Evolutionary conservation across 1,140 invertebrate species (phyloP).

Genomic region (Babylonia areolata): DNA sequence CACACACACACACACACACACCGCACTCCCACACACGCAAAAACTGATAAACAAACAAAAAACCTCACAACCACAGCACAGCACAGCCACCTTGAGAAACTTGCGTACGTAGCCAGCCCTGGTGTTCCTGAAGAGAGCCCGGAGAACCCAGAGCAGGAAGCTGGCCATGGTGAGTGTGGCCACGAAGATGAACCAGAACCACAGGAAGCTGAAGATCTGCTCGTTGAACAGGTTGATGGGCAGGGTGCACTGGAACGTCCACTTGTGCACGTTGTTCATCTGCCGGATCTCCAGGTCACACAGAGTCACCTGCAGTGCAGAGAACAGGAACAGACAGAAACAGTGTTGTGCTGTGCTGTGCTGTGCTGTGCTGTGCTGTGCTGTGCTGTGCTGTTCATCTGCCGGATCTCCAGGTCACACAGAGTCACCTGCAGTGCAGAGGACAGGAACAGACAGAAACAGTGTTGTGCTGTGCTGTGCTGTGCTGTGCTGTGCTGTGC

Average conservation of each 20-base stretch:
- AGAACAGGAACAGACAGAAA: neutral
- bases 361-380: too few species aligned
- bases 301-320: constrained; percentile 74
- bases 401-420: too few species aligned
- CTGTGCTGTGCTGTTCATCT: too few species aligned
- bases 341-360: neutral
- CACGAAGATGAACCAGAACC: constrained; percentile 76
- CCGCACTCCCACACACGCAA: too few species aligned
- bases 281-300: constrained; percentile 77
- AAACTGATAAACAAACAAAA: too few species aligned
- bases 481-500: too few species aligned
- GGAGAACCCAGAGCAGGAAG: constrained; percentile 58
- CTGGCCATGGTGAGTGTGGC: constrained; percentile 60
- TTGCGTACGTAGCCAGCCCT: constrained; percentile 63
- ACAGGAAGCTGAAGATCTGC: constrained; percentile 79
- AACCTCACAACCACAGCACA: too few species aligned
- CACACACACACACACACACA: too few species aligned
- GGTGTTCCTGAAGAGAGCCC: constrained; percentile 37
- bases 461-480: too few species aligned
- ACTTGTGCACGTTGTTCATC: constrained; percentile 70
- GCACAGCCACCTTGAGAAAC: constrained; percentile 57
- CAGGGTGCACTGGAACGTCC: constrained; percentile 78
- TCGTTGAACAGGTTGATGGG: constrained; percentile 80
- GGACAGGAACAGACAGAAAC: too few species aligned
- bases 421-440: too few species aligned